phyloP scores from a whole-genome alignment of 2,797 vertebrate genomes.

The Vespertilio murinus region DNA sequence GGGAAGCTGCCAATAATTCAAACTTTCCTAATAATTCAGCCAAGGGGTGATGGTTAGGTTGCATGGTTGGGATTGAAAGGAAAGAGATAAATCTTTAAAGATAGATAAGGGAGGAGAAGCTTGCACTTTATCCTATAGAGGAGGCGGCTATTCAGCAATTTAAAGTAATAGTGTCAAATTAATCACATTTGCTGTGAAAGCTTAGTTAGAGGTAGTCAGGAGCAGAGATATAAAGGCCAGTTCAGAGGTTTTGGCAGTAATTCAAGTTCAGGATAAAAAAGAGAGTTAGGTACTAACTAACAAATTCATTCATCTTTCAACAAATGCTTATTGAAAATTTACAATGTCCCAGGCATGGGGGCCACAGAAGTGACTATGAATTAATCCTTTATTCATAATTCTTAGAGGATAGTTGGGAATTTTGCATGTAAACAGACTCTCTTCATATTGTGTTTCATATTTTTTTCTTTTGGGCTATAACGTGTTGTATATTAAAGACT shows the following conservation, averaged over 20 bases:
- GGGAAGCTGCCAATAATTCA: not conserved
- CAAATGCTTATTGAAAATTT: not conserved
- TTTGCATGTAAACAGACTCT: not conserved
- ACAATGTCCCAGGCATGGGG: not conserved
- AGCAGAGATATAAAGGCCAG: not conserved
- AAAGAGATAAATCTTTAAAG: not conserved
- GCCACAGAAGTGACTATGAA: not conserved
- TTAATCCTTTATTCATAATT: not conserved
- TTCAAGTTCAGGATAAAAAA: not conserved
- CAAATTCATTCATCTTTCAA: slow-evolving; percentile 3
- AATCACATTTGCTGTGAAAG: not conserved
- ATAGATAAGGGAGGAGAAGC: not conserved
- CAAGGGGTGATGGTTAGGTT: not conserved
- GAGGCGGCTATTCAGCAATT: not conserved
- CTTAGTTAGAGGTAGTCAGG: not conserved
- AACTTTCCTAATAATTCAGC: not conserved
- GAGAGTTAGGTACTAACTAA: not conserved
- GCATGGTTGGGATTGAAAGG: not conserved
- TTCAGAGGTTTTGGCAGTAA: slow-evolving; percentile 31
- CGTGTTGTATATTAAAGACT: not conserved
- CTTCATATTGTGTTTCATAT: not conserved
- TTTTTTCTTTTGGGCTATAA: not conserved
- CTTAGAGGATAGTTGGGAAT: not conserved
- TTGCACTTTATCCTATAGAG: not conserved
- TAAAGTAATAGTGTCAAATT: not conserved